A percentile compares a stretch with the other conserved stretches of the same genome.
phyloP scores from a whole-genome alignment of 2,797 vertebrate species.

The Myiothlypis coronata region DNA sequence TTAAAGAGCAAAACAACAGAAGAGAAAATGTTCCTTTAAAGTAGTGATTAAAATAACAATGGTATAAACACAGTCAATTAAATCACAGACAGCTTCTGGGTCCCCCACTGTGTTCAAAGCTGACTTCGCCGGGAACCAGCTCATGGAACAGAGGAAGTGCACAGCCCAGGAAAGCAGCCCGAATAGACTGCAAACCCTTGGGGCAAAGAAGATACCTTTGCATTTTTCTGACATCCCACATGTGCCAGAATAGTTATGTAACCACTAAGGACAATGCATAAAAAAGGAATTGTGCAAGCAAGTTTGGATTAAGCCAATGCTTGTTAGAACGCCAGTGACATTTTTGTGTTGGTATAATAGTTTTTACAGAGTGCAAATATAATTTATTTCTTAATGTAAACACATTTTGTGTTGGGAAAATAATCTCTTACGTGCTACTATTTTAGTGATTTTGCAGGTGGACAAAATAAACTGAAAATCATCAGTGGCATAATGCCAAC shows the following conservation, averaged over 20 bases:
- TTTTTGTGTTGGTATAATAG: not conserved
- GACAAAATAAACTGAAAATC: not conserved
- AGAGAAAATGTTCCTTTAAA: slow-evolving; percentile 14
- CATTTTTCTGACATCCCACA: not conserved
- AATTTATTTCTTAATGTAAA: not conserved
- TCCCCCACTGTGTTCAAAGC: not conserved
- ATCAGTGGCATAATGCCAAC: not conserved
- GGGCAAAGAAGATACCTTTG: not conserved
- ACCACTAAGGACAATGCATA: not conserved
- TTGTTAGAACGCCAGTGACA: not conserved
- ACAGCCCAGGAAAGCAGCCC: not conserved
- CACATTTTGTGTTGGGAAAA: not conserved
- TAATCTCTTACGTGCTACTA: not conserved
- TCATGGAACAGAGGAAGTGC: not conserved
- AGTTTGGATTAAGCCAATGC: not conserved
- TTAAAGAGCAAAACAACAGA: not conserved
- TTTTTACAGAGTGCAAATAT: not conserved
- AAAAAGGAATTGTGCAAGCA: not conserved
- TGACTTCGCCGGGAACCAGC: slow-evolving; percentile 22
- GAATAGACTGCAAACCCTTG: not conserved
- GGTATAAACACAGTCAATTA: not conserved
- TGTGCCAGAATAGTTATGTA: not conserved
- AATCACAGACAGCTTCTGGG: not conserved
- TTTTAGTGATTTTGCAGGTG: not conserved
- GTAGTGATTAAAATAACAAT: slow-evolving; percentile 12